Evolutionary conservation across 2,888 invertebrate genomes (phyloP), one percentile per base, ranked within the genome.

Genomic region (Abrostola triplasia): DNA sequence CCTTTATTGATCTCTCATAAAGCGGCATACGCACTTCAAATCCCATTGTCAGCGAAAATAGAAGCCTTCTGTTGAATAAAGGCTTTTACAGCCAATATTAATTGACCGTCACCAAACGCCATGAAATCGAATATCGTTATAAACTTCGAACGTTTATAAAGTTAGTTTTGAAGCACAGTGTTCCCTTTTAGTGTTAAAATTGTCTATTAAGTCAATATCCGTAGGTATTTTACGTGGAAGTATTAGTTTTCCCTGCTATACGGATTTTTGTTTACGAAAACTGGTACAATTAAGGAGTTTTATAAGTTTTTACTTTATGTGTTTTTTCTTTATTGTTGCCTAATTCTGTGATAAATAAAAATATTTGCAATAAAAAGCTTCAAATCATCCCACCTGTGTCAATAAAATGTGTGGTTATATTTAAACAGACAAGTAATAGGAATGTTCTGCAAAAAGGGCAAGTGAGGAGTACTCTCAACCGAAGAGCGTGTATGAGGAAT

Each of bases 31-130:
- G n/a, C 12, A 13, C 12, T 44, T 44, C 9, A 13, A 24, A 44
- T 44, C 13, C 44, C 1, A 44, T 44, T 44, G 44, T 8, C 24
- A 24, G 44, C 12, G 13, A 47, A 13, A 8, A 47, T 13, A 24
- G 24, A 47, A 47, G 13, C 9, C 24, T 24, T 24, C 13, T 24
- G 24, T 4, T 24, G 44, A 12, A 47, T 24, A 47, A 47, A 47
- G 13, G 44, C 13, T 47, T 47, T 47, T 47, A 47, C 13, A 47
- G 44, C 13, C 44, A 24, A 47, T 47, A 47, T 47, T 47, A 47
- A 47, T 47, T 47, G 8, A 47, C 13, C 44, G 24, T 9, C 42
- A 13, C 24, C 13, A 24, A 9, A 47, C 41, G 41, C 44, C 24
- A 47, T 47, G 24, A 24, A 47, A 47, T 47, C 44, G 13, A 47